Conservation (phyloP, 2,888 invertebrate genomes). For the Melolontha melolontha region DNA sequence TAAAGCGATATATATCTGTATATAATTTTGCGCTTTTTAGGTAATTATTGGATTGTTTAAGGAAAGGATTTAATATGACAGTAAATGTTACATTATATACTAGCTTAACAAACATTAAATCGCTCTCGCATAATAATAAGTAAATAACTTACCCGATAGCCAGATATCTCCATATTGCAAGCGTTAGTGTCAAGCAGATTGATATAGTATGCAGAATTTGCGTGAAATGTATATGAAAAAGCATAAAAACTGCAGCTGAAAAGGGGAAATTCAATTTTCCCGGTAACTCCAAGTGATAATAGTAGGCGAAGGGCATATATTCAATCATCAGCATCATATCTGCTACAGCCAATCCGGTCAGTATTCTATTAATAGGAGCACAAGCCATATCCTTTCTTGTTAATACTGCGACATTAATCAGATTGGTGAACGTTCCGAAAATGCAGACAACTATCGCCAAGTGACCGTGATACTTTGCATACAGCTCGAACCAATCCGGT, state of each 20-base stretch:
- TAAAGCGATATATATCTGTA: too few species aligned
- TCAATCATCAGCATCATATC: slow-evolving; percentile 93
- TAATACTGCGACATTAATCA: slow-evolving; percentile 87
- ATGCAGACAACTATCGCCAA: slow-evolving; percentile 85
- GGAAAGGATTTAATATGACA: too few species aligned
- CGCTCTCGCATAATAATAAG: too few species aligned
- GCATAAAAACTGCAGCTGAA: slow-evolving; percentile 78
- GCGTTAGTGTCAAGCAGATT: slow-evolving; percentile 81
- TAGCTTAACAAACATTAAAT: too few species aligned
- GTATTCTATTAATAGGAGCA: slow-evolving; percentile 87
- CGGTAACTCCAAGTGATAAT: slow-evolving; percentile 75
- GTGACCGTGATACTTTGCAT: slow-evolving; percentile 82
- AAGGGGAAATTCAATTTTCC: slow-evolving; percentile 76
- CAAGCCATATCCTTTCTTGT: slow-evolving; percentile 84
- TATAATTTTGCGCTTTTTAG: too few species aligned
- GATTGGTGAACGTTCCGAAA: slow-evolving; percentile 88
- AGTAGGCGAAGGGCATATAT: slow-evolving; percentile 80
- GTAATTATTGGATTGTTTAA: too few species aligned
- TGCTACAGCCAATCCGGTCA: slow-evolving; percentile 87
- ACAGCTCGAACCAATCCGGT: slow-evolving; percentile 67
- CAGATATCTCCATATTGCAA: slow-evolving; percentile 89
- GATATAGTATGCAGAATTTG: slow-evolving; percentile 86
- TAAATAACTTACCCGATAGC: slow-evolving; percentile 77
- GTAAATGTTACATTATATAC: too few species aligned
- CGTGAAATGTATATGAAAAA: slow-evolving; percentile 85